Evolutionary conservation across 2,113 vertebrate species (phyloP), one percentile per base, ranked within the genome.

Genomic region (Prinia subflava): DNA sequence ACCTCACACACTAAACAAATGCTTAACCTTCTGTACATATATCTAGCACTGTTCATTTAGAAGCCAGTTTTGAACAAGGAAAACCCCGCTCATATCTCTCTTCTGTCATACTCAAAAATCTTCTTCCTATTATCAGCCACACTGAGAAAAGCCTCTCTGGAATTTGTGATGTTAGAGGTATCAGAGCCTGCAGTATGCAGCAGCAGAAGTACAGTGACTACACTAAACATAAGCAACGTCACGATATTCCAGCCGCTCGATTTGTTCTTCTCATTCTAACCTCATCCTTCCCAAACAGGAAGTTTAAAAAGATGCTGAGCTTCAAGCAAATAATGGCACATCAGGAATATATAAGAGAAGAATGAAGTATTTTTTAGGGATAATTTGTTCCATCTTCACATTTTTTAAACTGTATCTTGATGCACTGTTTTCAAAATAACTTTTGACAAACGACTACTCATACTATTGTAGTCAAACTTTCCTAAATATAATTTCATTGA

Each of bases 241-340:
- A 78, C 0, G 0, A 52, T 47, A 79, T 28, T 70, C 42, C 24
- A 56, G 41, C 33, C 0, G 0, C 55, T 64, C 52, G 3, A 7
- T 73, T 37, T 57, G 50, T 30, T 92, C 52, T 76, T 87, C 65
- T 42, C 39, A 11, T 33, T 75, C 81, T 52, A 79, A 79, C 4
- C 19, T n/a, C 59, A 74, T 20, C 27, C 14, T 57, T 78, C 64
- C 42, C 55, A 81, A 83, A 55, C 1, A 50, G 33, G 28, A 74
- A 74, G 52, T 67, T 62, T 44, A 19, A 83, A 91, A 87, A 55
- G 55, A 83, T 13, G 22, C 23, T 55, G 59, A 79, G 81, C 53
- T 74, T 59, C 67, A 83, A 50, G 27, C 39, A 46, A 65, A 33
- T 67, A 90, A 65, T 2, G 7, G n/a, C 62, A 49, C 55, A 59